Evolutionary conservation across 2,113 vertebrate species (phyloP), one percentile per base, ranked within the genome.

Genomic region (Struthidea cinerea): DNA sequence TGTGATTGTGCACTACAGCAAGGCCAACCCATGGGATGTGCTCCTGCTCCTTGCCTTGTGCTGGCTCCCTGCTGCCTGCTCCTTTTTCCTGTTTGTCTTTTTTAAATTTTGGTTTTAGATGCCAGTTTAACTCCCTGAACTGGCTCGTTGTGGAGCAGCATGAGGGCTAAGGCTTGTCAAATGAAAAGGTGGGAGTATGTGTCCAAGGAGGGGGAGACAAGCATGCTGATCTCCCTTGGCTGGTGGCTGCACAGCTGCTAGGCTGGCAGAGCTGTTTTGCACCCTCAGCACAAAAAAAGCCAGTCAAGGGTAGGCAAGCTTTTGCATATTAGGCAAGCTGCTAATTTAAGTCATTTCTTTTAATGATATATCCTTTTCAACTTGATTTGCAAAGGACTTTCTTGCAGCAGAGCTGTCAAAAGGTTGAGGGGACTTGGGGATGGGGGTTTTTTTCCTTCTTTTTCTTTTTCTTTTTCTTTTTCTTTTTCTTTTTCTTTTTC

Each of bases 311-410:
- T 50, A 75, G 41, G 44, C 28, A 92, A 84, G 77, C 69, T 70
- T 82, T 87, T 89, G 64, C 33, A 6, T 77, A 46, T 93, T 84
- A 84, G 77, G 47, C 71, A 90, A 88, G 65, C 84, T 94, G 78
- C 63, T 94, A 91, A 84, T 92, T 94, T 84, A 80, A 86, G 63
- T 89, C 19, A 24, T 89, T 91, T 82, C 47, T 82, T 89, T 77
- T 75, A 93, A 78, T 53, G 49, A 75, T 59, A 53, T 0, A 47
- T 69, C n/a, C 52, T 84, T 94, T 93, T 84, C 56, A 71, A n/a
- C 41, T 84, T 60, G 61, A 79, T 83, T 61, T 86, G 83, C 75
- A 39, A 35, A 59, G 65, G 55, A 60, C 32, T 75, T 71, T 68
- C 24, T 92, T 76, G n/a, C 47, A 74, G 83, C 57, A 80, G 60